Conservation (phyloP, 2,113 vertebrate genomes). For the Tachysurus fulvidraco region DNA sequence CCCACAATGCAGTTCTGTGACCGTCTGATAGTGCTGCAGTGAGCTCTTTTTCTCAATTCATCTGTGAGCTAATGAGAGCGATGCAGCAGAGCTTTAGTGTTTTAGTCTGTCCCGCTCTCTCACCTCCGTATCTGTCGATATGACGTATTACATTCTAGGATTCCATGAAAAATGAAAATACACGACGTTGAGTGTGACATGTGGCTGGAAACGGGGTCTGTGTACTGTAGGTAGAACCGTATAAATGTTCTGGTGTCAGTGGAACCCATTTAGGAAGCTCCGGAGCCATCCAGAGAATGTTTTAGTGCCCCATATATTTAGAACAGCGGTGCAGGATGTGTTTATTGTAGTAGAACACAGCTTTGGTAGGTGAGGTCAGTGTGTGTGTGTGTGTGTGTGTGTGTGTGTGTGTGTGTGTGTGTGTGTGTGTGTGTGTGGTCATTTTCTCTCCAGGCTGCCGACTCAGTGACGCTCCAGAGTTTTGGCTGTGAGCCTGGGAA, state of each 20-base stretch:
- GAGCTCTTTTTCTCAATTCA: no score
- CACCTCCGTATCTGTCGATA: not conserved
- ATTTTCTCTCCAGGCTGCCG: constrained; percentile 26
- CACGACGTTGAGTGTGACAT: no score
- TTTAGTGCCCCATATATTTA: not conserved
- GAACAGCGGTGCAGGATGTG: not conserved
- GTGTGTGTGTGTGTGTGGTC: constrained; percentile 22
- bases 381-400: constrained; percentile 27
- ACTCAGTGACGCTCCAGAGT: constrained; percentile 30
- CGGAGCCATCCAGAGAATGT: not conserved
- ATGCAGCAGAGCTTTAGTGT: not conserved
- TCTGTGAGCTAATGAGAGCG: not conserved
- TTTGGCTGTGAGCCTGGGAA: constrained; percentile 31
- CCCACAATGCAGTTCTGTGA: not conserved
- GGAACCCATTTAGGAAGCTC: not conserved
- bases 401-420: constrained; percentile 22
- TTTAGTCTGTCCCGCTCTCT: not conserved
- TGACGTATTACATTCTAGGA: not conserved
- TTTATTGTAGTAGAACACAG: not conserved
- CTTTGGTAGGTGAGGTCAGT: not conserved
- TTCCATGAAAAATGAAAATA: no score
- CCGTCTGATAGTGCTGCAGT: not conserved
- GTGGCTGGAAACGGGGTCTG: not conserved
- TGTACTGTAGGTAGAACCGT: not conserved
- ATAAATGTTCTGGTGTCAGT: not conserved